Conservation (phyloP, 2,113 vertebrate species). For the Trinectes maculatus region DNA sequence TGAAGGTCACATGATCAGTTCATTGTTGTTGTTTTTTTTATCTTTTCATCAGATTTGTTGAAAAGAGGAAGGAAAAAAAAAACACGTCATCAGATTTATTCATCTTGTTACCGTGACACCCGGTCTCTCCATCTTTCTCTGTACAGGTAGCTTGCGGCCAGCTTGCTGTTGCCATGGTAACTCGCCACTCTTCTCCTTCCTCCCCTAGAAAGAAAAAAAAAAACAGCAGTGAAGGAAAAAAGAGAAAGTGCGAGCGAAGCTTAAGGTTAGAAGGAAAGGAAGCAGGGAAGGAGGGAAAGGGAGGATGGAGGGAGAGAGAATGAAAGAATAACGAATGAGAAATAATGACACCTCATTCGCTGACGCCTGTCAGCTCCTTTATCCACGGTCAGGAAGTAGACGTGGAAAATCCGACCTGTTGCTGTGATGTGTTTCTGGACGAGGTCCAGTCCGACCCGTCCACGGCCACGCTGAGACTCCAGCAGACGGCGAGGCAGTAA, state of each 20-base stretch:
- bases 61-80: background rate
- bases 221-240: background rate
- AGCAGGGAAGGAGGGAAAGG: background rate
- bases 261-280: background rate
- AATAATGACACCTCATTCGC: conserved; percentile 37
- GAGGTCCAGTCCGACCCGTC: background rate
- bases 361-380: background rate
- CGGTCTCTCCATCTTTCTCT: background rate
- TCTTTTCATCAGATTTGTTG: conserved; percentile 15
- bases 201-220: conserved; percentile 3
- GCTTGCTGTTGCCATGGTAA: conserved; percentile 76
- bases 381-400: no score
- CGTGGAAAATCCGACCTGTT: background rate
- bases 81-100: background rate
- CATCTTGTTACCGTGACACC: conserved; percentile 20
- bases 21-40: background rate
- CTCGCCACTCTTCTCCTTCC: conserved; percentile 49
- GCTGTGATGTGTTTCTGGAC: background rate
- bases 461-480: background rate
- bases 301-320: background rate
- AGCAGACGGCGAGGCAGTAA: background rate
- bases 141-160: conserved; percentile 61
- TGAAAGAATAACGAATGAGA: conserved; percentile 42
- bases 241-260: background rate
- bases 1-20: no score